Evolutionary conservation across 1,140 invertebrate species (phyloP), one percentile per base, ranked within the genome.

Genomic region (Leguminivora glycinivorella): DNA sequence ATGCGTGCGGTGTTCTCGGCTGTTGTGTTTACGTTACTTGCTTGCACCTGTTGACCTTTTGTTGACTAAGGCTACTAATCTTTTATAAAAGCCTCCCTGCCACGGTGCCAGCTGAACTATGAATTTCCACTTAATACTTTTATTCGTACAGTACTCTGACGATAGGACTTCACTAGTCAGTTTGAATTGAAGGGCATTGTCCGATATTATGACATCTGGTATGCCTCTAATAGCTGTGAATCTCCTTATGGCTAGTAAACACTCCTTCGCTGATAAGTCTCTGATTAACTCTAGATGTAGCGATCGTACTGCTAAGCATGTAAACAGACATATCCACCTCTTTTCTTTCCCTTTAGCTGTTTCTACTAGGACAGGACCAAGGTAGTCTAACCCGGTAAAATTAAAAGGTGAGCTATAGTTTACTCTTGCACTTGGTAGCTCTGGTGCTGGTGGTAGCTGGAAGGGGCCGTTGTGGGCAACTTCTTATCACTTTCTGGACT

Each of bases 251-350:
- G 73, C 75, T 22, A 78, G 22, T n/a, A 87, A 22, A 58, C 78
- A 88, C 19, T 67, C 70, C 14, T 74, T 75, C 12, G 85, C 80
- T 26, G 70, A 70, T 7, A 89, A 66, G 60, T 79, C 78, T 9
- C 40, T 72, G 2, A 83, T 76, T 10, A 83, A 24, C 67, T 88
- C 87, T 19, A 89, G 38, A 68, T 88, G 83, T 1, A 85, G 69
- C 0, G 87, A 82, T 40, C 76, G 47, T 2, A 77, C 75, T 0
- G 72, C 70, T 10, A 79, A 43, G 71, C 85, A 88, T 1, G 80
- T 77, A 26, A 81, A 84, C 0, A 90, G 10, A 38, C 60, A 69
- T 12, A 88, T 72, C 69, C 82, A 87, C 6, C 70, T 34, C 72
- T 91, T 91, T 47, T 73, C 67, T 60, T 67, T 43, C n/a, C 58